A percentile compares a stretch with the other conserved stretches of the same genome.
These are phyloP conservation scores for Chaetoderma sp. DNA, from an alignment of 2,888 invertebrate species.

Conservation along the genomic window DNA sequence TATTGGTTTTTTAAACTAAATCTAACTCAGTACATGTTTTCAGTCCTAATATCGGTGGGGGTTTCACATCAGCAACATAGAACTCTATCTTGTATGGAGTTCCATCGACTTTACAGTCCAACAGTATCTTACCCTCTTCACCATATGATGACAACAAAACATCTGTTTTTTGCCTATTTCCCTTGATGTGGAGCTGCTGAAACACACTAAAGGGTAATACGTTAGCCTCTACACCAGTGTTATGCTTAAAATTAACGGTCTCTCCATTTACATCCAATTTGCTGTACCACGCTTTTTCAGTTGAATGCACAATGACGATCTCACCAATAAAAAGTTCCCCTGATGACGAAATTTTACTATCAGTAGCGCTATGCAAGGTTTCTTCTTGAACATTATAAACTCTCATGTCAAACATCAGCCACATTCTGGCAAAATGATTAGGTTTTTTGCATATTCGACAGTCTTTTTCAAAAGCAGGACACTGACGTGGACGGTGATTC, in stretches of 20 bases:
- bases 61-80: not conserved
- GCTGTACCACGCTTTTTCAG: conserved; percentile 11
- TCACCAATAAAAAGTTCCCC: not conserved
- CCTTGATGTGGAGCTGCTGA: too few species aligned
- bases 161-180: not conserved
- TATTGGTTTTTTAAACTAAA: not conserved
- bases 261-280: conserved; percentile 10
- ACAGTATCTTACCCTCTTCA: not conserved
- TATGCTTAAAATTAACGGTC: conserved; percentile 22
- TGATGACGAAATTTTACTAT: not conserved
- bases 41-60: not conserved
- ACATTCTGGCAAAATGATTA: conserved; percentile 22
- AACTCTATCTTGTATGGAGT: not conserved
- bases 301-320: not conserved
- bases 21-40: not conserved
- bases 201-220: conserved; percentile 13
- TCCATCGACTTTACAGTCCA: not conserved
- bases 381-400: not conserved
- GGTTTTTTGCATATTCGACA: conserved; percentile 10
- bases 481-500: conserved; percentile 1
- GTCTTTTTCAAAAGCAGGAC: conserved; percentile 31
- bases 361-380: not conserved
- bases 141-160: not conserved
- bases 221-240: conserved; percentile 31
- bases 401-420: too few species aligned